Percentiles rank a stretch among this genome's conserved stretches.
Evolutionary conservation across 2,888 invertebrate species (phyloP).

Genomic region (Protonemura montana): DNA sequence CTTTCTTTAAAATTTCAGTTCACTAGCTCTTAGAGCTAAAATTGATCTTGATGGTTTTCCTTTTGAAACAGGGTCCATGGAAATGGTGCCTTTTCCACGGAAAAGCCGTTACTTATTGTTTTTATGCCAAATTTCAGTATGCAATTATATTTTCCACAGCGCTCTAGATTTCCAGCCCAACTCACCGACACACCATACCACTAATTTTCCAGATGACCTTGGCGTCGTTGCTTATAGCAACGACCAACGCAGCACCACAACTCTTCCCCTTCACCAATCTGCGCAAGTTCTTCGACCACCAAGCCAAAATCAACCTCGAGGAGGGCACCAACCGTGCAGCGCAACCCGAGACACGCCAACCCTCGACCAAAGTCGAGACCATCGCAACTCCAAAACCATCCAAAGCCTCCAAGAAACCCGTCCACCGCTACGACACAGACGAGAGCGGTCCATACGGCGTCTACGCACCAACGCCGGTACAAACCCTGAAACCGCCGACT

Average conservation of each 20-base stretch:
- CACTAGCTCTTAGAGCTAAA: too few species aligned
- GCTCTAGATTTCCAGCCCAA: not conserved
- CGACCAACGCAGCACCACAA: constrained; percentile 40
- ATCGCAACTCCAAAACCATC: not conserved
- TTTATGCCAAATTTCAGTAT: too few species aligned
- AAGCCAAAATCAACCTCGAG: constrained; percentile 22
- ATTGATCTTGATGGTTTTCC: too few species aligned
- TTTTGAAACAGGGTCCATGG: too few species aligned
- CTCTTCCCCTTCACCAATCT: constrained; percentile 47
- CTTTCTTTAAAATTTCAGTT: too few species aligned
- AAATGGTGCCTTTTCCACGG: too few species aligned
- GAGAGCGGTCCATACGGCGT: constrained; percentile 19
- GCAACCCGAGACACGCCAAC: not conserved
- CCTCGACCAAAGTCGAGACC: not conserved
- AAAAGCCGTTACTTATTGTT: too few species aligned
- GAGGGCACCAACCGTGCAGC: not conserved
- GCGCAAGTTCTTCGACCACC: constrained; percentile 45
- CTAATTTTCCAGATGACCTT: constrained; percentile 33
- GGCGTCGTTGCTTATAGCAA: constrained; percentile 30
- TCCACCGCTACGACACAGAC: not conserved
- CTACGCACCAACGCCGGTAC: constrained; percentile 13
- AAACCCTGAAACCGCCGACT: not conserved
- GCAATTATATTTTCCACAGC: too few species aligned
- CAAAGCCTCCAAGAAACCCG: not conserved
- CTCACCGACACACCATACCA: not conserved